Percentiles rank a stretch among this genome's conserved stretches.
Evolutionary conservation across 1,140 invertebrate species (phyloP).

Genomic region (Drosophila rufa): DNA sequence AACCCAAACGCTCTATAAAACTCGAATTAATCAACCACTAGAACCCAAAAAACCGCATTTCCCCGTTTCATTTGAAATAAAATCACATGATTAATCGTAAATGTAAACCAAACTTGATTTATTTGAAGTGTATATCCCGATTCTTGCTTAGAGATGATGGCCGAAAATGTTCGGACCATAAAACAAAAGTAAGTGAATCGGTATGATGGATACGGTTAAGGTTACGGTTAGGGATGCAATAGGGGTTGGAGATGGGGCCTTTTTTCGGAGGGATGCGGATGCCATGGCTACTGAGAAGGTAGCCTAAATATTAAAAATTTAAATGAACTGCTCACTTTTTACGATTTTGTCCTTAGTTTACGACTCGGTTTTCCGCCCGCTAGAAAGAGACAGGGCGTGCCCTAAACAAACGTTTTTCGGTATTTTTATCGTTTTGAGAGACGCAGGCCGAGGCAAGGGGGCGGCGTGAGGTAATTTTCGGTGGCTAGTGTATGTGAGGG

Average conservation of each 20-base stretch:
- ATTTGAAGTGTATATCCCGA: conserved; percentile 20
- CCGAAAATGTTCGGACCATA: conserved; percentile 61
- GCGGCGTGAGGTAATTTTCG: conserved; percentile 18
- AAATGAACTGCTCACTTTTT: conserved; percentile 83
- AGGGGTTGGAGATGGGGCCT: background rate
- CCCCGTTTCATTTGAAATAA: rapidly evolving
- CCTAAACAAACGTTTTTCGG: conserved; percentile 79
- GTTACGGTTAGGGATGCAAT: conserved; percentile 23
- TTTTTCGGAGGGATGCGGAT: conserved; percentile 7
- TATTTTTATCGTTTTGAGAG: conserved; percentile 74
- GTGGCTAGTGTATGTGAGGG: conserved; percentile 47
- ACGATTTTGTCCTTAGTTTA: conserved; percentile 83
- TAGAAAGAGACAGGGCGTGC: conserved; percentile 47
- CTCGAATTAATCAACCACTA: too few species aligned
- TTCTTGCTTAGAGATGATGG: conserved; percentile 40
- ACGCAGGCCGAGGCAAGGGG: background rate
- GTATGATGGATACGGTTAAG: conserved; percentile 51
- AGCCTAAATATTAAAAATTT: conserved; percentile 82
- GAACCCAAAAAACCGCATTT: background rate
- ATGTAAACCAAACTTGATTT: background rate
- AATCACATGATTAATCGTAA: background rate
- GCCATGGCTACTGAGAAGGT: conserved; percentile 18
- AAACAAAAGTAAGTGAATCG: conserved; percentile 65
- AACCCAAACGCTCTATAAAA: too few species aligned
- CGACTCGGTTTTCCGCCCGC: conserved; percentile 39